These are phyloP conservation scores for Perca flavescens DNA, from an alignment of 2,113 vertebrate genomes.

Conservation along the genomic window DNA sequence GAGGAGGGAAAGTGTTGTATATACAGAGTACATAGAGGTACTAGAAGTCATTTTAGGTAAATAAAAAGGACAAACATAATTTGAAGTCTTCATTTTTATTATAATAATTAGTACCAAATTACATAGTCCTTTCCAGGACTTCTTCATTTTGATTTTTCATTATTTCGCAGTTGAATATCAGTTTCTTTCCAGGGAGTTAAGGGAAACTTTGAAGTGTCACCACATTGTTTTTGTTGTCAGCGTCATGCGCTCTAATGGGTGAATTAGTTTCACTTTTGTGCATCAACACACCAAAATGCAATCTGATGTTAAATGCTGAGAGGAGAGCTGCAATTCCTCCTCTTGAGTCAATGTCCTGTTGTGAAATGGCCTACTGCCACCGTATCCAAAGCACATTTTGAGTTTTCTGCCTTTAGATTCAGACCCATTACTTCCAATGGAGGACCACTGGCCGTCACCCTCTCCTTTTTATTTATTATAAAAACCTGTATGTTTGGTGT, in stretches of 20 bases:
- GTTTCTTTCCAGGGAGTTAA: background rate
- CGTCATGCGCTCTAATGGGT: background rate
- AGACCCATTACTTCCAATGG: background rate
- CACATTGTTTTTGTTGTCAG: background rate
- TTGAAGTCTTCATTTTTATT: background rate
- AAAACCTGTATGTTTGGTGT: constrained; percentile 3
- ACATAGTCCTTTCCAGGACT: background rate
- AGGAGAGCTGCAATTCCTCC: background rate
- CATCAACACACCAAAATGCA: background rate
- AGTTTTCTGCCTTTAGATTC: background rate
- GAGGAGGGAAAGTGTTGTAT: background rate
- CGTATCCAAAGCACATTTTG: background rate
- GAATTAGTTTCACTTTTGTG: background rate
- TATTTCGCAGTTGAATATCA: background rate
- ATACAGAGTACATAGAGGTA: background rate
- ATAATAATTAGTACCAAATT: background rate
- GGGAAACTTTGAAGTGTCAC: too few species aligned
- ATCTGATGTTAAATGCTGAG: background rate
- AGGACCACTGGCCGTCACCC: background rate
- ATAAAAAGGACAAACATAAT: background rate
- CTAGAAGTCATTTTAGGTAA: background rate
- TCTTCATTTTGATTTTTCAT: background rate
- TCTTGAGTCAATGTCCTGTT: constrained; percentile 1
- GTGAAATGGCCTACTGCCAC: background rate
- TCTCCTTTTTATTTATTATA: constrained; percentile 57